phyloP scores from a whole-genome alignment of 2,113 vertebrate genomes.

The Zosterops hypoxanthus region DNA sequence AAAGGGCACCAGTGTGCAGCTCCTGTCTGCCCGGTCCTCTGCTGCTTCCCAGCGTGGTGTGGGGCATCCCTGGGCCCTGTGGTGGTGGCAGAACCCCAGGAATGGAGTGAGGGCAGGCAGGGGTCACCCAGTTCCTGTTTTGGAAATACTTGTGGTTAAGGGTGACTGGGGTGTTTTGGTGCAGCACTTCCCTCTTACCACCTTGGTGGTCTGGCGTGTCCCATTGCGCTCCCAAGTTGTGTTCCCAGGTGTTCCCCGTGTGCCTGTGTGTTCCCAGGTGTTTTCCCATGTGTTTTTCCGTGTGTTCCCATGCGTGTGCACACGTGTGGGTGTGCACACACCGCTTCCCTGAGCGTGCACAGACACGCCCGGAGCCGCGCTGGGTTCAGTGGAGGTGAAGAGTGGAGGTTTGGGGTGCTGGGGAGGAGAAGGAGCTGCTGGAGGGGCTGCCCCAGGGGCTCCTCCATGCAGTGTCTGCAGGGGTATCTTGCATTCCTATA shows the following conservation, averaged over 20 bases:
- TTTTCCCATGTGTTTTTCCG: fast-evolving
- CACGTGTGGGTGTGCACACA: background rate
- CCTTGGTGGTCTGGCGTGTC: background rate
- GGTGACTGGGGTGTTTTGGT: fast-evolving
- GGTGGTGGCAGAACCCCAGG: background rate
- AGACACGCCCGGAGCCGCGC: background rate
- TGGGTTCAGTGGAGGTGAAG: background rate
- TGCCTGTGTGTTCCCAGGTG: background rate
- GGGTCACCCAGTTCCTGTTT: fast-evolving
- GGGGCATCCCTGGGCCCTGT: background rate
- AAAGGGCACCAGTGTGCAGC: background rate
- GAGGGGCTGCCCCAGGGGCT: background rate
- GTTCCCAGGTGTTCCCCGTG: background rate
- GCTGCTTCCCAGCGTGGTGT: fast-evolving
- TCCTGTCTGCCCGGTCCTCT: background rate
- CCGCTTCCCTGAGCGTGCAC: background rate
- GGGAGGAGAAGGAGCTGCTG: background rate
- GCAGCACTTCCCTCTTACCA: background rate
- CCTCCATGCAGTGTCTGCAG: fast-evolving
- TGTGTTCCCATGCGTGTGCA: background rate
- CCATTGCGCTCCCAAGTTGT: background rate
- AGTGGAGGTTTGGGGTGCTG: background rate
- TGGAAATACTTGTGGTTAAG: background rate
- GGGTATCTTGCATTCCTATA: too few species aligned
- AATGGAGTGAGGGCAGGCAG: background rate